Conservation (phyloP, 2,888 invertebrate genomes). For the Bibio marci region DNA sequence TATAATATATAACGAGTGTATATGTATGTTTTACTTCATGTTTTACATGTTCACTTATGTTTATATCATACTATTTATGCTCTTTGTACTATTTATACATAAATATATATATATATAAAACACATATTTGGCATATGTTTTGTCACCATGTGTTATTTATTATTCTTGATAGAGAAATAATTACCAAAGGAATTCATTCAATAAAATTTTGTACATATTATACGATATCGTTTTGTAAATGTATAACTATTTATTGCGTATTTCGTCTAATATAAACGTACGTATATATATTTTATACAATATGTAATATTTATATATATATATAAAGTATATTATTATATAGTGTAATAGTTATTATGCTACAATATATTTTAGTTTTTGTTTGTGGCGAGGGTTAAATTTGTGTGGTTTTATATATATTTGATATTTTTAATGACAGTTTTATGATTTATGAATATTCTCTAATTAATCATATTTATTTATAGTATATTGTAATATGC, state of each 20-base stretch:
- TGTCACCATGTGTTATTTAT: constrained; percentile 9
- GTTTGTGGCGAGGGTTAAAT: not conserved
- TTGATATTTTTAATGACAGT: constrained; percentile 1
- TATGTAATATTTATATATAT: not conserved
- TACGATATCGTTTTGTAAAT: not conserved
- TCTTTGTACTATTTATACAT: not conserved
- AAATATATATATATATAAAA: constrained; percentile 1
- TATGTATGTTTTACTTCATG: no score
- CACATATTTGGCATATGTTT: constrained; percentile 9
- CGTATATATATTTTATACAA: no score
- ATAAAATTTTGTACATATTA: not conserved
- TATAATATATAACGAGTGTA: no score
- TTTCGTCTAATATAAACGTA: no score
- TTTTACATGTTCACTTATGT: no score
- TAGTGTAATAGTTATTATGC: not conserved
- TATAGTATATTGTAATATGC: no score
- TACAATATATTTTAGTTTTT: no score
- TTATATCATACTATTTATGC: no score
- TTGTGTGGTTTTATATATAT: not conserved
- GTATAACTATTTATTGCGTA: not conserved
- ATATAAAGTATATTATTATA: not conserved
- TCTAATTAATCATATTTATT: constrained; percentile 1
- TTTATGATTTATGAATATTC: constrained; percentile 6
- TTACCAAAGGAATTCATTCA: constrained; percentile 1
- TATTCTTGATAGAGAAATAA: constrained; percentile 9